phyloP scores from a whole-genome alignment of 2,888 invertebrate species.

The Pegoplata infirma region DNA sequence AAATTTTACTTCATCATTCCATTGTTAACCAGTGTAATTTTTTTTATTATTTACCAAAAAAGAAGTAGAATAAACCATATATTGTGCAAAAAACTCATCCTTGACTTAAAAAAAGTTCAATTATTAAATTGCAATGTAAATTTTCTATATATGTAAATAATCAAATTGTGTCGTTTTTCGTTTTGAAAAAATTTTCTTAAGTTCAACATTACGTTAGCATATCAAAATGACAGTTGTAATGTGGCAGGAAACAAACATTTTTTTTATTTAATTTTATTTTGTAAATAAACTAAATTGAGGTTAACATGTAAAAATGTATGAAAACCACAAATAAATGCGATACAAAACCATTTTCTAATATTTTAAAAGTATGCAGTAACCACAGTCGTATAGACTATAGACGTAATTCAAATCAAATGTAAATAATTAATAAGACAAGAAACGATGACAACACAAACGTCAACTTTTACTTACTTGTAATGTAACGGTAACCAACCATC shows the following conservation, averaged over 20 bases:
- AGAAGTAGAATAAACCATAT: too few species aligned
- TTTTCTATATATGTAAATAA: too few species aligned
- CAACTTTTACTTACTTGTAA: slow-evolving; percentile 73
- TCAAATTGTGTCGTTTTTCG: not conserved
- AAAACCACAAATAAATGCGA: too few species aligned
- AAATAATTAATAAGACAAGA: not conserved
- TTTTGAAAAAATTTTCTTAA: slow-evolving; percentile 1
- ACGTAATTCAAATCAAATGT: not conserved
- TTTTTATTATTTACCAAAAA: too few species aligned
- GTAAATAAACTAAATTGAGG: not conserved
- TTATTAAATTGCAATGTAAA: not conserved
- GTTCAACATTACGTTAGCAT: slow-evolving; percentile 7
- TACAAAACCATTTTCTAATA: not conserved
- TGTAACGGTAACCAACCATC: slow-evolving; percentile 77
- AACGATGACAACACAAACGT: too few species aligned
- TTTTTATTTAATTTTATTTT: too few species aligned
- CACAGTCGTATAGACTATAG: not conserved
- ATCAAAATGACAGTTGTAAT: slow-evolving; percentile 25
- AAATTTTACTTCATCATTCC: too few species aligned
- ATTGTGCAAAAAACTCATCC: too few species aligned
- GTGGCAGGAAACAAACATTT: slow-evolving; percentile 35
- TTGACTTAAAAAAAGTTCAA: not conserved
- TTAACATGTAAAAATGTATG: too few species aligned
- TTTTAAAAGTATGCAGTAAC: not conserved
- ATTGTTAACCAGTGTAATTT: too few species aligned